Evolutionary conservation across 2,888 invertebrate genomes (phyloP), one percentile per base, ranked within the genome.

Genomic region (Gibbula magus): DNA sequence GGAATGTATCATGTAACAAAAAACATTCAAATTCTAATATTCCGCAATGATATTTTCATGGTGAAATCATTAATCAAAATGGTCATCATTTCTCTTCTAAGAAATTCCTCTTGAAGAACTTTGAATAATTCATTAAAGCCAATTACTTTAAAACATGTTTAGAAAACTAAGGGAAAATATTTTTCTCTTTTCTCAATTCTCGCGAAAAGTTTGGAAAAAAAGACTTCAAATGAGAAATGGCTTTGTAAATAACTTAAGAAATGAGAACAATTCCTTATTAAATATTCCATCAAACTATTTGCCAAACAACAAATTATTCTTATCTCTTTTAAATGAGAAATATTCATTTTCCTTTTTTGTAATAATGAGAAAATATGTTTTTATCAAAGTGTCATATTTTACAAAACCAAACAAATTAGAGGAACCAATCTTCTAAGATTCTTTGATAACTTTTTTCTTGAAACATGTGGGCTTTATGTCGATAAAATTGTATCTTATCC

Each of bases 61-160:
- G 61, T 61, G 25, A 61, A 61, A 61, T 61, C 61, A 61, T 61
- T 61, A 61, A 61, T 61, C 61, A 61, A 61, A 61, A 25, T 29
- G 18, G 29, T 25, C 29, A 61, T 61, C 29, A 61, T 25, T 61
- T n/a, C 25, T 18, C 25, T 16, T 61, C 61, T 29, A 61, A 29
- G 29, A 29, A 29, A 61, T 61, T 61, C 25, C 13, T 61, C 29
- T 13, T 29, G 29, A 29, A 29, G 25, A 61, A 61, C 61, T 61
- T n/a, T 61, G 29, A 61, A 61, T 61, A 61, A 61, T 61, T 61
- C 61, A 61, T 61, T 61, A 61, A 61, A 61, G 25, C 61, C 25
- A 29, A 25, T 61, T 29, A 29, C 61, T 61, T 22, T 61, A 29
- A 61, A 61, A 61, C 45, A 45, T 45, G 45, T 45, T 45, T 45